phyloP scores from a whole-genome alignment of 2,888 invertebrate species.

The Litoditis marina region DNA sequence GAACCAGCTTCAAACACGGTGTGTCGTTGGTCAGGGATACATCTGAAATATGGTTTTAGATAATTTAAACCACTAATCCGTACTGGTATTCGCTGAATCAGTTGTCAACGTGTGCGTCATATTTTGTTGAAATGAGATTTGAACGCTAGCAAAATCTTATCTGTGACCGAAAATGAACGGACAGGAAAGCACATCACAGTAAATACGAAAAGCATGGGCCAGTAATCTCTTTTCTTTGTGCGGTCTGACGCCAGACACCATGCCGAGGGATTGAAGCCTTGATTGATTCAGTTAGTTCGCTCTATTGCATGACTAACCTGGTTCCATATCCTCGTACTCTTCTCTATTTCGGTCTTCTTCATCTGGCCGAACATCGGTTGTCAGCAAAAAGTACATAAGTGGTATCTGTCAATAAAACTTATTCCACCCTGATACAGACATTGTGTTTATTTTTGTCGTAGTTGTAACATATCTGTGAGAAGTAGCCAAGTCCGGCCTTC shows the following conservation, averaged over 20 bases:
- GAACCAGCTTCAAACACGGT: slow-evolving; percentile 28
- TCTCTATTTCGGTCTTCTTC: slow-evolving; percentile 12
- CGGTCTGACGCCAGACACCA: too few species aligned
- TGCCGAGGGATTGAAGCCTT: too few species aligned
- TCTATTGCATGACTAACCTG: too few species aligned
- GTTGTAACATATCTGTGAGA: neutral
- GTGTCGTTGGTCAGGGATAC: slow-evolving; percentile 25
- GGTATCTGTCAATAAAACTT: slow-evolving; percentile 4
- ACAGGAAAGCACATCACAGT: too few species aligned
- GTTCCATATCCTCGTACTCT: slow-evolving; percentile 12
- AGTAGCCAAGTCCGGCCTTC: too few species aligned
- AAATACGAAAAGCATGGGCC: neutral
- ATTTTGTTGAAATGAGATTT: neutral
- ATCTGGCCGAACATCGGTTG: slow-evolving; percentile 8
- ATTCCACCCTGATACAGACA: neutral
- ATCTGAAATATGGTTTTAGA: too few species aligned
- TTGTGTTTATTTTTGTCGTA: neutral
- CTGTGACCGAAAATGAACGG: too few species aligned
- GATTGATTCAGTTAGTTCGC: too few species aligned
- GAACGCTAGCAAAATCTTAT: too few species aligned
- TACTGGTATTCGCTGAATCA: neutral
- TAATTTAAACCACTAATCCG: too few species aligned
- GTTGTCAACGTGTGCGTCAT: neutral
- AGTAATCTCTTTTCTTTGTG: neutral
- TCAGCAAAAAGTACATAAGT: slow-evolving; percentile 12